Evolutionary conservation across 2,113 vertebrate genomes (phyloP).

Genomic region (Protomyctophum bolini): DNA sequence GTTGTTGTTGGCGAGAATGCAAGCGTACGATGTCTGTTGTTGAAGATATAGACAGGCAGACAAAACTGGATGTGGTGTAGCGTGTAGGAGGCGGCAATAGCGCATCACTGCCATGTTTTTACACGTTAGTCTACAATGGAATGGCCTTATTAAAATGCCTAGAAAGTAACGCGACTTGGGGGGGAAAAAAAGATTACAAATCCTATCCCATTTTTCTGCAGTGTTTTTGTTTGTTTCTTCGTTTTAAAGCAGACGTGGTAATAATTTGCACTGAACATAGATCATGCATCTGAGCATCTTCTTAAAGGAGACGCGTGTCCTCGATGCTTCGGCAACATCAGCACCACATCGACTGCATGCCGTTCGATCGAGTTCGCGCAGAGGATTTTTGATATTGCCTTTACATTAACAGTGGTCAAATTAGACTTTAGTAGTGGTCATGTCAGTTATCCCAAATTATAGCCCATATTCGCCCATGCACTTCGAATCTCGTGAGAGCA

Average conservation of each 20-base stretch:
- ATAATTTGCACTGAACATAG: constrained; percentile 34
- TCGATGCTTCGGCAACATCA: constrained; percentile 60
- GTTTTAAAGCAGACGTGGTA: constrained; percentile 8
- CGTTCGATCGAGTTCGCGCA: neutral
- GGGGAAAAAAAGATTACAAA: neutral
- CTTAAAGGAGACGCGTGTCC: constrained; percentile 58
- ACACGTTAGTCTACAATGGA: constrained; percentile 21
- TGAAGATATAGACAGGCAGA: neutral
- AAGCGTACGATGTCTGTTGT: neutral
- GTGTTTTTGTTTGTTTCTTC: constrained; percentile 23
- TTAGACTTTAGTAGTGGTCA: neutral
- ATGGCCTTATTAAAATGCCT: neutral
- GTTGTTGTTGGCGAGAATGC: neutral
- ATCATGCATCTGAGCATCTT: constrained; percentile 34
- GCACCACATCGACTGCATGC: constrained; percentile 33
- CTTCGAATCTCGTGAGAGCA: too few species aligned
- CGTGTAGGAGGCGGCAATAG: constrained; percentile 15
- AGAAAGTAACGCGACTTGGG: neutral
- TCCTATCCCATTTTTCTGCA: neutral
- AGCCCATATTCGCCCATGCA: neutral
- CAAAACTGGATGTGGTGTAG: constrained; percentile 22
- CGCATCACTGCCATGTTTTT: constrained; percentile 64
- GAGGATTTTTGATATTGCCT: neutral
- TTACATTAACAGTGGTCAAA: neutral
- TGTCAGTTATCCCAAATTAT: neutral